Conservation (phyloP, 2,113 vertebrate genomes). For the Podarcis muralis region DNA sequence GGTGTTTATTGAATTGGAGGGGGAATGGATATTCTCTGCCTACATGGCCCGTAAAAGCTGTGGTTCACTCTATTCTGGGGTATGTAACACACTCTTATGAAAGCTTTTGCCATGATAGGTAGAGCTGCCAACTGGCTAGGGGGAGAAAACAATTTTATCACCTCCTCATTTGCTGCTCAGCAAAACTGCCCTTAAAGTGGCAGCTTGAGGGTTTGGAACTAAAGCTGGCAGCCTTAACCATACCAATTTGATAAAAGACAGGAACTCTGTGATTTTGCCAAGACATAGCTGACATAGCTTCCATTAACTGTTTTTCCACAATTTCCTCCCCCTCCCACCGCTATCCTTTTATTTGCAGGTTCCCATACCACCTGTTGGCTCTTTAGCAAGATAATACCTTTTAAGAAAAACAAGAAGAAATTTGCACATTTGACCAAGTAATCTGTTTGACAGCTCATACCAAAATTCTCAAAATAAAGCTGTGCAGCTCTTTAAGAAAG, state of each 20-base stretch:
- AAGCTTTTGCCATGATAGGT: not conserved
- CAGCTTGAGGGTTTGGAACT: not conserved
- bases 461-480: too few species aligned
- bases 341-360: too few species aligned
- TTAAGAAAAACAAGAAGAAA: not conserved
- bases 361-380: not conserved
- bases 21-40: conserved; percentile 32
- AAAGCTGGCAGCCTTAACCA: not conserved
- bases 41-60: conserved; percentile 4
- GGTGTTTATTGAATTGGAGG: conserved; percentile 4
- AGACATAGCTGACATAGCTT: not conserved
- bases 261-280: not conserved
- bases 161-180: not conserved
- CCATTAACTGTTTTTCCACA: not conserved
- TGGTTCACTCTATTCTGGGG: not conserved
- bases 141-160: not conserved
- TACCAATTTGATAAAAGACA: not conserved
- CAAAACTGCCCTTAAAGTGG: too few species aligned
- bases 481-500: too few species aligned
- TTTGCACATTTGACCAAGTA: too few species aligned
- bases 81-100: not conserved
- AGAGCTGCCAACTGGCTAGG: not conserved
- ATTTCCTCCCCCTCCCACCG: not conserved
- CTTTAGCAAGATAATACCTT: not conserved
- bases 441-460: too few species aligned